Evolutionary conservation across 2,113 vertebrate species (phyloP).

Genomic region (Penelope pileata): DNA sequence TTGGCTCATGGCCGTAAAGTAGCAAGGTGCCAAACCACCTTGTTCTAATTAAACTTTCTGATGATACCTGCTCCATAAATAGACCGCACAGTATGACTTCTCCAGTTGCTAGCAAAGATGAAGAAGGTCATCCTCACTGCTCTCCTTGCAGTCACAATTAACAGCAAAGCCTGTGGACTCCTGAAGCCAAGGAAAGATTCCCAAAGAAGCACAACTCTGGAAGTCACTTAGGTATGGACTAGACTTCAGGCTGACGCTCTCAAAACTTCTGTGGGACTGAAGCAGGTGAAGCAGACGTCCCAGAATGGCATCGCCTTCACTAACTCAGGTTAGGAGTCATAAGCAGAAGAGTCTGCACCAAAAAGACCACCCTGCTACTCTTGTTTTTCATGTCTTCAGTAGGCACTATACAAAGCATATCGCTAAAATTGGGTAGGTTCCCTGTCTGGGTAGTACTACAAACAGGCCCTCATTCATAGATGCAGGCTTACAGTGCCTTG

Average conservation of each 20-base stretch:
- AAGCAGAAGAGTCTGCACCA: not conserved
- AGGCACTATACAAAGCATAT: not conserved
- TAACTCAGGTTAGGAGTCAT: not conserved
- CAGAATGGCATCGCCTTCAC: not conserved
- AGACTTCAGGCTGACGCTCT: not conserved
- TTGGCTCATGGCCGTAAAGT: not conserved
- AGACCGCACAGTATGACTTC: constrained; percentile 20
- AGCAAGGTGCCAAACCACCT: constrained; percentile 45
- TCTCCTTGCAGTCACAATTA: not conserved
- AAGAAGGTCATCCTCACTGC: not conserved
- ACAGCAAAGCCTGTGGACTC: not conserved
- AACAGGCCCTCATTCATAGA: not conserved
- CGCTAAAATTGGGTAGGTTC: not conserved
- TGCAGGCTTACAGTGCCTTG: not conserved
- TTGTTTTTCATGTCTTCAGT: not conserved
- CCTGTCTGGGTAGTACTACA: not conserved
- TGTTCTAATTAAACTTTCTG: constrained; percentile 46
- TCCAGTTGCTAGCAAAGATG: not conserved
- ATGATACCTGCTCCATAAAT: constrained; percentile 50
- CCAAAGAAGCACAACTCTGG: not conserved
- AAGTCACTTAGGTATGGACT: not conserved
- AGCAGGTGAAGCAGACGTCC: not conserved
- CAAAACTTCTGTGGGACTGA: not conserved
- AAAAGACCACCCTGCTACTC: not conserved
- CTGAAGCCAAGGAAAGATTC: not conserved